phyloP scores from a whole-genome alignment of 2,113 vertebrate species.

The rat (Rattus norvegicus) region DNA sequence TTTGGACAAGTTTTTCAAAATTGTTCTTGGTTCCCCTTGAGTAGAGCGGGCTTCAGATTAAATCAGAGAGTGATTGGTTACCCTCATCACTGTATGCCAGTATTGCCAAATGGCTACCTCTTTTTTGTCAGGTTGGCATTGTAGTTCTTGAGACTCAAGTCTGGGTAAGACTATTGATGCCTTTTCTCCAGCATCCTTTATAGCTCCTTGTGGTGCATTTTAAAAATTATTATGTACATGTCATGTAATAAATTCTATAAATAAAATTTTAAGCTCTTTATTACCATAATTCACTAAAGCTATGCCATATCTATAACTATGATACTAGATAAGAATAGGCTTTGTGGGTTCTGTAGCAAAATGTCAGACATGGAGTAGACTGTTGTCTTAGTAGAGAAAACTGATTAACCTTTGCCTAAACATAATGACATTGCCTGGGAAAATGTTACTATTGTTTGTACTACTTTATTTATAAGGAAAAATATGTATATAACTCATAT shows the following conservation, averaged over 20 bases:
- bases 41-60: neutral
- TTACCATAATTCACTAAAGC: neutral
- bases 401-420: neutral
- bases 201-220: neutral
- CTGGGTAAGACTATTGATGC: neutral
- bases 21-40: neutral
- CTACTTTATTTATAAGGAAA: neutral
- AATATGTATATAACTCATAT: neutral
- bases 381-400: neutral
- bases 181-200: neutral
- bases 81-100: neutral
- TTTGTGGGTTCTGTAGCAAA: neutral
- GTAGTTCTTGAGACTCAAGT: neutral
- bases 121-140: neutral
- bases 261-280: neutral
- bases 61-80: neutral
- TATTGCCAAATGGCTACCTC: neutral
- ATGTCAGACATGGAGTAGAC: neutral
- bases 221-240: neutral
- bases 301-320: neutral
- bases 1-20: neutral
- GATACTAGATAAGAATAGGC: neutral
- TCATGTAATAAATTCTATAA: conserved; percentile 32
- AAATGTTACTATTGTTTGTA: conserved; percentile 18
- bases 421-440: neutral